Evolutionary conservation across 2,888 invertebrate species (phyloP).

Genomic region (Cephalotes varians): DNA sequence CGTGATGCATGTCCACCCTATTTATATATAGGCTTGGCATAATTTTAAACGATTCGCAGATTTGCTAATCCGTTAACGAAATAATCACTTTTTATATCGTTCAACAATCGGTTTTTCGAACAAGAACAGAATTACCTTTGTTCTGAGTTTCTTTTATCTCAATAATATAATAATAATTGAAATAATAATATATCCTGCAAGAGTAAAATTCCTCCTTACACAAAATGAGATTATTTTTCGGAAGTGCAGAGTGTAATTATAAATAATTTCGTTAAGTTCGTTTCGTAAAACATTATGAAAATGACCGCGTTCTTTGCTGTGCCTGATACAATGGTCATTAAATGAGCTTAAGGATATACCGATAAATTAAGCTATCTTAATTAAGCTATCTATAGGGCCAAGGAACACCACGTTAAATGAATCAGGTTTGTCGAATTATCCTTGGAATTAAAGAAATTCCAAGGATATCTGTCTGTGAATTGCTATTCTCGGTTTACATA

Average conservation of each 20-base stretch:
- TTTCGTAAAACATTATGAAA: constrained; percentile 60
- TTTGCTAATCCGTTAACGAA: constrained; percentile 51
- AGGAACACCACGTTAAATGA: constrained; percentile 75
- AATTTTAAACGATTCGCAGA: constrained; percentile 58
- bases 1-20: constrained; percentile 45
- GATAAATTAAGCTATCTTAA: constrained; percentile 73
- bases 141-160: neutral
- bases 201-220: neutral
- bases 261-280: constrained; percentile 16
- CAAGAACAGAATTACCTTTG: constrained; percentile 18
- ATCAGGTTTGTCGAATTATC: constrained; percentile 58
- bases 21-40: constrained; percentile 53
- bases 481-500: neutral
- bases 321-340: constrained; percentile 69
- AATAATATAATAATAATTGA: neutral
- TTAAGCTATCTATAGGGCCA: constrained; percentile 71
- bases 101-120: constrained; percentile 72
- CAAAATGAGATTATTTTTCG: neutral
- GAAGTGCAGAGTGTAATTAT: neutral
- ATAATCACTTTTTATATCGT: constrained; percentile 77
- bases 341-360: constrained; percentile 72
- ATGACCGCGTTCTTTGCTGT: constrained; percentile 65
- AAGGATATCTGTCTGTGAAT: neutral
- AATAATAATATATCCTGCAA: neutral
- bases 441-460: constrained; percentile 2